phyloP scores from a whole-genome alignment of 2,888 invertebrate genomes.

The Chymomyza caudatula region DNA sequence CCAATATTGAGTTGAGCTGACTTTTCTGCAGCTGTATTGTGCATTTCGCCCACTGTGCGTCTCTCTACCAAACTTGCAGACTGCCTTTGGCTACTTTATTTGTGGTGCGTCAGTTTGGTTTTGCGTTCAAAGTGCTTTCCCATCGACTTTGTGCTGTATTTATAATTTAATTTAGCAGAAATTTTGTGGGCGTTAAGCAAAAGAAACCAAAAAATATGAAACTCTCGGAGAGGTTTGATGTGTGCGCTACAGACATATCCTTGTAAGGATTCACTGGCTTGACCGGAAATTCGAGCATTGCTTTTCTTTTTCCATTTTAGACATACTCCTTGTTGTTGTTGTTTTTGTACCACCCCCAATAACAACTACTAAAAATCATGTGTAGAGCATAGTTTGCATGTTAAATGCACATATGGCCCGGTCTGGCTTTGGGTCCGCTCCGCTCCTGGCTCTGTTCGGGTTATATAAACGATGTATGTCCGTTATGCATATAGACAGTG shows the following conservation, averaged over 20 bases:
- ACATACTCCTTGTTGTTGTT: background rate
- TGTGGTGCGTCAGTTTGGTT: constrained; percentile 16
- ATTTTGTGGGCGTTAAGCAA: constrained; percentile 66
- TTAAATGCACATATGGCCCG: constrained; percentile 58
- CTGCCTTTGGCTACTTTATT: constrained; percentile 51
- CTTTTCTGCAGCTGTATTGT: no score
- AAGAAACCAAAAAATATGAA: constrained; percentile 41
- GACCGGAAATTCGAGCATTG: constrained; percentile 64
- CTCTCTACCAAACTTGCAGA: background rate
- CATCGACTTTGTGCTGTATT: constrained; percentile 65
- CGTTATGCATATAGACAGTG: constrained; percentile 27
- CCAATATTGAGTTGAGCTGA: background rate
- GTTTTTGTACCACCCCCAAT: constrained; percentile 12
- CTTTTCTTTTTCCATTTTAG: background rate
- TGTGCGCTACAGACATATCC: constrained; percentile 12
- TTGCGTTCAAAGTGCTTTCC: constrained; percentile 12
- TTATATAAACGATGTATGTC: constrained; percentile 51
- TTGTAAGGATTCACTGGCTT: constrained; percentile 67
- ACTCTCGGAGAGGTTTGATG: constrained; percentile 32
- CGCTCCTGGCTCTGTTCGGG: constrained; percentile 39
- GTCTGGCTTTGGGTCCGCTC: background rate
- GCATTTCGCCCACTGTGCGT: no score
- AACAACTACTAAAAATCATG: constrained; percentile 45
- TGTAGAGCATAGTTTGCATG: constrained; percentile 56
- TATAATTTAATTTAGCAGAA: constrained; percentile 72